Evolutionary conservation across 2,797 vertebrate genomes (phyloP).

Genomic region (Tenualosa ilisha): DNA sequence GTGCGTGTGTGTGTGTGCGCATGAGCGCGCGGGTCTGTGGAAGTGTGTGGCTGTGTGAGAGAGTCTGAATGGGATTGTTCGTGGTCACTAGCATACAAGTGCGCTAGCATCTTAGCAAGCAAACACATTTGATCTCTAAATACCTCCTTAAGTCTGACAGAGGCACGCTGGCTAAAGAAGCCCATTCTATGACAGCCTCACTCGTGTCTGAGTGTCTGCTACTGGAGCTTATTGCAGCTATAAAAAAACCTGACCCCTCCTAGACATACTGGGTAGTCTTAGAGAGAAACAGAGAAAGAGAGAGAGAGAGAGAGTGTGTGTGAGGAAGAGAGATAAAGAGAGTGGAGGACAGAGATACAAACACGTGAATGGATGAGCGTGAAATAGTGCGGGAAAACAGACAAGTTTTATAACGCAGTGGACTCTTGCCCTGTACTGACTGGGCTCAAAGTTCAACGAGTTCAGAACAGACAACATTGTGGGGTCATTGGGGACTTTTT

Average conservation of each 20-base stretch:
- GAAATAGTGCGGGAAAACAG: not conserved
- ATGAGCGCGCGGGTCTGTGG: not conserved
- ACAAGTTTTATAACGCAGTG: constrained; percentile 8
- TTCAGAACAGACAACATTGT: constrained; percentile 17
- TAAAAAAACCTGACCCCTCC: not conserved
- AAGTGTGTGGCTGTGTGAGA: not conserved
- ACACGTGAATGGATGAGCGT: not conserved
- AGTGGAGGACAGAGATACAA: not conserved
- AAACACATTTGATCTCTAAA: not conserved
- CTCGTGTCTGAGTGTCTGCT: not conserved
- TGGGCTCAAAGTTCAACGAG: constrained; percentile 3
- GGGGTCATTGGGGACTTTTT: not conserved
- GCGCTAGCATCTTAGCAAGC: not conserved
- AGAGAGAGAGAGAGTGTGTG: not conserved
- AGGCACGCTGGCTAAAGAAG: not conserved
- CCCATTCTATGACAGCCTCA: not conserved
- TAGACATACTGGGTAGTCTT: not conserved
- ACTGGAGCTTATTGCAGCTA: not conserved
- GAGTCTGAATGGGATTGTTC: not conserved
- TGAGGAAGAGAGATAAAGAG: not conserved
- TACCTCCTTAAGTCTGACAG: not conserved
- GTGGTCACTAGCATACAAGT: not conserved
- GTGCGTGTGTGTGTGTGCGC: not conserved
- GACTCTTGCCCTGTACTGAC: constrained; percentile 3
- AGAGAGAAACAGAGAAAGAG: not conserved